These are phyloP conservation scores for Rhyacophila brunnea DNA, from an alignment of 1,140 invertebrate species.

Conservation along the genomic window DNA sequence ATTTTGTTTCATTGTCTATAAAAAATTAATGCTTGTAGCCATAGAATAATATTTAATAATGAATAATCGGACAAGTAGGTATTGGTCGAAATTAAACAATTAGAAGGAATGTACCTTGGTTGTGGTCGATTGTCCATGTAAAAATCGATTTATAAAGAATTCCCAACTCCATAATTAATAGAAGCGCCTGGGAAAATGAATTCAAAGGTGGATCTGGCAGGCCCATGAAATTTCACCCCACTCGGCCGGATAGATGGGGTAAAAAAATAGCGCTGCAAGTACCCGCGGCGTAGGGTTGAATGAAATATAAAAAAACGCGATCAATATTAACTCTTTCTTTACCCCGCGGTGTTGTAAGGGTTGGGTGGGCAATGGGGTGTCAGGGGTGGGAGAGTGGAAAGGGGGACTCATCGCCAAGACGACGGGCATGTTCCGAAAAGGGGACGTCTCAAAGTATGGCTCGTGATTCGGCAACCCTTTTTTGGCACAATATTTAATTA, in stretches of 20 bases:
- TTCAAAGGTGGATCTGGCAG: no score
- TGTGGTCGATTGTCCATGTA: no score
- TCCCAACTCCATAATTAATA: no score
- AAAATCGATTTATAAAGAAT: no score
- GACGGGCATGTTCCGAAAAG: conserved; percentile 25
- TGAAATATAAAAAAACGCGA: conserved; percentile 36
- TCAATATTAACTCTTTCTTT: conserved; percentile 37
- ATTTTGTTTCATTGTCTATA: no score
- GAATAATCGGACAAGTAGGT: no score
- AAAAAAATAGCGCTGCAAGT: conserved; percentile 34
- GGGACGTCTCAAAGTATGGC: neutral
- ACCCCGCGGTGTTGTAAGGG: conserved; percentile 33
- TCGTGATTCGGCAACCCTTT: neutral
- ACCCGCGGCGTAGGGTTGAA: conserved; percentile 24
- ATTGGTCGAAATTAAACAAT: no score
- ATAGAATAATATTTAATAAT: no score
- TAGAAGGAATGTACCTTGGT: no score
- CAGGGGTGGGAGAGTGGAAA: neutral
- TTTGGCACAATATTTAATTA: no score
- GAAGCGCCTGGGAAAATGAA: no score
- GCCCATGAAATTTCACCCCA: neutral
- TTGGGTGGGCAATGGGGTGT: conserved; percentile 13
- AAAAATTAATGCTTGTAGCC: no score
- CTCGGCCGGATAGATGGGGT: conserved; percentile 21
- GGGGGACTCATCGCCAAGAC: conserved; percentile 33